These are phyloP conservation scores for Macrosiphum euphorbiae DNA, from an alignment of 2,888 invertebrate species.

Conservation along the genomic window DNA sequence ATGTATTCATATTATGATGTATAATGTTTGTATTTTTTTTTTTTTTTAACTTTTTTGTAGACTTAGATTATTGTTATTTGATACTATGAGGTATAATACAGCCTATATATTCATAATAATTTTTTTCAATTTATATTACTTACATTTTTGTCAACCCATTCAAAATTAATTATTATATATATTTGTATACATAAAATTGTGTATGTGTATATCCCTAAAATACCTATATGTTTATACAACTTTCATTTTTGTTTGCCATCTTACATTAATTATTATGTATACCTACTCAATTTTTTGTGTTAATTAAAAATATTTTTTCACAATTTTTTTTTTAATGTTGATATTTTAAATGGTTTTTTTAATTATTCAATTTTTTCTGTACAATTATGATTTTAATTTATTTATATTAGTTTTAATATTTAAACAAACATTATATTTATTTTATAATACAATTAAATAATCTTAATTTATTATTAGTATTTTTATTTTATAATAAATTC, in stretches of 20 bases:
- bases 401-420: neutral
- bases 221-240: neutral
- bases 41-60: conserved; percentile 7
- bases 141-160: conserved; percentile 36
- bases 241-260: neutral
- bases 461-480: neutral
- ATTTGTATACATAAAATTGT: neutral
- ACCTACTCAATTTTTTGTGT: neutral
- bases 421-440: neutral
- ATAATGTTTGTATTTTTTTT: neutral
- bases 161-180: neutral
- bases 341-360: conserved; percentile 11
- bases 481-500: neutral
- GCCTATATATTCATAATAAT: conserved; percentile 16
- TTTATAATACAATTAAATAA: neutral
- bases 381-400: neutral
- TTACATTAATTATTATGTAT: neutral
- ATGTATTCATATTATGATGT: conserved; percentile 46
- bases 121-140: conserved; percentile 19
- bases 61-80: conserved; percentile 46
- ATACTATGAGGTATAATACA: neutral
- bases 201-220: neutral
- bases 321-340: neutral
- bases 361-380: conserved; percentile 36
- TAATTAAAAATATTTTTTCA: neutral